Evolutionary conservation across 2,888 invertebrate species (phyloP).

Genomic region (Caenorhabditis sp.): DNA sequence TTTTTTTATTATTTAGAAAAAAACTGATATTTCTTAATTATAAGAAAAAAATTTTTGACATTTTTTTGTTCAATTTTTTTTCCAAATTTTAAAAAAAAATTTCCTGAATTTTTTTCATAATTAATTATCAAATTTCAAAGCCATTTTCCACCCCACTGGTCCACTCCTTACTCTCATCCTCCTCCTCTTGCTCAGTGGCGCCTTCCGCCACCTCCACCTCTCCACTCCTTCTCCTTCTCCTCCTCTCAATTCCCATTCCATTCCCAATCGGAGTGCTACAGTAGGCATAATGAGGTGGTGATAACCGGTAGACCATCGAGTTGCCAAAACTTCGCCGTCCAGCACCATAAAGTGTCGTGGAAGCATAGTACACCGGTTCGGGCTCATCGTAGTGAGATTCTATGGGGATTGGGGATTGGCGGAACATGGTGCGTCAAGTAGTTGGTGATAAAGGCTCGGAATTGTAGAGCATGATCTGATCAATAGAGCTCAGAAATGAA

Average conservation of each 20-base stretch:
- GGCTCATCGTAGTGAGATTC: slow-evolving; percentile 59
- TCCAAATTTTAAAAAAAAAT: not conserved
- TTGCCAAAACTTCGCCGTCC: slow-evolving; percentile 28
- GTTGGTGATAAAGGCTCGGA: too few species aligned
- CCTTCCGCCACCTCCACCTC: not conserved
- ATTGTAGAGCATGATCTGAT: too few species aligned
- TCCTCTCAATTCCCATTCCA: slow-evolving; percentile 28
- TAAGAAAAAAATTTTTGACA: too few species aligned
- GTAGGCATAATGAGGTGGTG: slow-evolving; percentile 53
- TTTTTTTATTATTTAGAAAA: too few species aligned
- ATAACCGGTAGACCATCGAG: slow-evolving; percentile 45
- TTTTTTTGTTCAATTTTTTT: not conserved
- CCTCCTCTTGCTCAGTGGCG: too few species aligned
- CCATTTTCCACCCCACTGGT: not conserved
- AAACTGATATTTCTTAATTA: too few species aligned
- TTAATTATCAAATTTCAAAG: too few species aligned
- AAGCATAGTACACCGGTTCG: slow-evolving; percentile 40
- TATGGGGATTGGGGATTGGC: not conserved
- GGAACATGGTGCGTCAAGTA: not conserved
- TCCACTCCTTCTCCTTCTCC: slow-evolving; percentile 10
- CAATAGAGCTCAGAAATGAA: too few species aligned
- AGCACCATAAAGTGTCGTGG: slow-evolving; percentile 34
- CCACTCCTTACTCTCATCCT: slow-evolving; percentile 14
- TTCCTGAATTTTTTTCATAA: too few species aligned
- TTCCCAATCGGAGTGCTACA: slow-evolving; percentile 53